phyloP scores from a whole-genome alignment of 64 coral and sea anemone species.

The Porites australiensis region DNA sequence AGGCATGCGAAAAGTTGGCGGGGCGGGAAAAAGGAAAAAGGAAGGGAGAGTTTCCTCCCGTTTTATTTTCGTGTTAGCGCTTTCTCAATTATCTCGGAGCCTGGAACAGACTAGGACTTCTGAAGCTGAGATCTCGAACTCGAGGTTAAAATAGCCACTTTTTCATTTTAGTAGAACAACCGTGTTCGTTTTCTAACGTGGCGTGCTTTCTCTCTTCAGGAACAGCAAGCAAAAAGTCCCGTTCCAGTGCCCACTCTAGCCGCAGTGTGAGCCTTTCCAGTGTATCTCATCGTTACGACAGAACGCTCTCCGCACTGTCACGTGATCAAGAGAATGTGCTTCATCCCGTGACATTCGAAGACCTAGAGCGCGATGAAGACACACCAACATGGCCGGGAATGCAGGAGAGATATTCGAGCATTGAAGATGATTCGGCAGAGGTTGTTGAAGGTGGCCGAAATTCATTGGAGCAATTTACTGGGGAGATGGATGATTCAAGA shows the following conservation, averaged over 20 bases:
- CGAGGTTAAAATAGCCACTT: too few species aligned
- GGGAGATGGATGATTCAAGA: background rate
- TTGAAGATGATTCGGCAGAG: background rate
- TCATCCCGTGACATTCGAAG: background rate
- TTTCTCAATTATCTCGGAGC: too few species aligned
- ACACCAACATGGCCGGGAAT: constrained; percentile 10
- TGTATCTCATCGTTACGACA: constrained; percentile 43
- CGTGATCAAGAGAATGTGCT: background rate
- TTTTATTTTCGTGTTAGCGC: too few species aligned
- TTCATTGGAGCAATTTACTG: background rate
- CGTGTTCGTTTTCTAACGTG: background rate
- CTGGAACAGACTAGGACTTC: too few species aligned
- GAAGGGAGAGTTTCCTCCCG: too few species aligned
- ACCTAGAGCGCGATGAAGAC: background rate
- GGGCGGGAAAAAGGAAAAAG: too few species aligned
- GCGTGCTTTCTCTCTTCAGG: background rate
- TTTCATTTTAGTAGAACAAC: too few species aligned
- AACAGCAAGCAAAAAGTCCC: background rate
- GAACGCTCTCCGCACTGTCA: constrained; percentile 45
- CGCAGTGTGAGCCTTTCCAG: constrained; percentile 57
- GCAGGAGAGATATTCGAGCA: background rate
- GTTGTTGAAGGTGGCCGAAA: background rate
- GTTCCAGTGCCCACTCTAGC: constrained; percentile 19
- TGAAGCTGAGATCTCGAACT: too few species aligned
- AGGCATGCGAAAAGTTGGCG: too few species aligned